Evolutionary conservation across 2,888 invertebrate species (phyloP).

Genomic region (Amiota minor): DNA sequence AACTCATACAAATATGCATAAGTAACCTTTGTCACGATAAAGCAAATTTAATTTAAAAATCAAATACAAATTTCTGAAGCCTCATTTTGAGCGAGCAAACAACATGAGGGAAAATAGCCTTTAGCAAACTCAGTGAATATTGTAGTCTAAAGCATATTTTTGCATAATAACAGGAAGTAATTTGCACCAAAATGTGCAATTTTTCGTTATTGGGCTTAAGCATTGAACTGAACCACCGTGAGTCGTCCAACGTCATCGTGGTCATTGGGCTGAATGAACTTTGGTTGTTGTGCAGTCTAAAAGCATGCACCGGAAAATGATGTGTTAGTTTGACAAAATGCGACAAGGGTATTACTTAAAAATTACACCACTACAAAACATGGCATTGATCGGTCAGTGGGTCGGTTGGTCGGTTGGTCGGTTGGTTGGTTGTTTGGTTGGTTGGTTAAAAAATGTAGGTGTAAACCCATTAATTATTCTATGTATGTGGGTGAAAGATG

Average conservation of each 20-base stretch:
- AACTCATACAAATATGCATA: no score
- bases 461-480: no score
- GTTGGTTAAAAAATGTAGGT: no score
- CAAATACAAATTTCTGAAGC: neutral
- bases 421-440: no score
- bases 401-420: no score
- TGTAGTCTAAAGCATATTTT: constrained; percentile 33
- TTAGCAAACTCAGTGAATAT: neutral
- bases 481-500: no score
- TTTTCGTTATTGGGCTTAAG: neutral
- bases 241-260: no score
- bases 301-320: constrained; percentile 54
- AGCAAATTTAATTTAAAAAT: neutral
- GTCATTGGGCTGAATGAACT: constrained; percentile 3
- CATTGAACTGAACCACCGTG: neutral
- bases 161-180: constrained; percentile 64
- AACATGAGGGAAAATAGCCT: neutral
- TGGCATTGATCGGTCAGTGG: no score
- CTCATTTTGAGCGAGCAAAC: neutral
- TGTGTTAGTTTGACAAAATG: constrained; percentile 63
- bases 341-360: constrained; percentile 35
- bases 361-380: constrained; percentile 5
- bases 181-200: constrained; percentile 44
- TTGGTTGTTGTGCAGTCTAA: neutral
- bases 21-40: no score